Conservation (phyloP, 2,797 vertebrate genomes). For the Enteromius thamalakanensis region DNA sequence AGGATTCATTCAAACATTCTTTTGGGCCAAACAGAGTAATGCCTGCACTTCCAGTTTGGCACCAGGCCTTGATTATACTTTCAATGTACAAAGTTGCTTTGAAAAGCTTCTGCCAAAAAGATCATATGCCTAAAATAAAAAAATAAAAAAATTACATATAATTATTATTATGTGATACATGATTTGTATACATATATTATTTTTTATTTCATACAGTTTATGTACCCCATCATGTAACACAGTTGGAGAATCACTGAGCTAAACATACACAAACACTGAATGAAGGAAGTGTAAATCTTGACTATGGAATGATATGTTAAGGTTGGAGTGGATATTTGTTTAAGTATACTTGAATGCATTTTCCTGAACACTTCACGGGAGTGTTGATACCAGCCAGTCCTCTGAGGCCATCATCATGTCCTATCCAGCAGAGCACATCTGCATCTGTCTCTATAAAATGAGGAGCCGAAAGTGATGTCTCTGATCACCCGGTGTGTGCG, state of each 20-base stretch:
- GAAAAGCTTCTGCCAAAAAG: no score
- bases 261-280: not conserved
- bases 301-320: slow-evolving; percentile 11
- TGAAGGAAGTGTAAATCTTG: not conserved
- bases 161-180: no score
- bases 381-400: slow-evolving; percentile 16
- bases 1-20: not conserved
- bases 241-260: not conserved
- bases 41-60: not conserved
- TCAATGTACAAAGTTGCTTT: not conserved
- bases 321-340: not conserved
- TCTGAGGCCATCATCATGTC: slow-evolving; percentile 2
- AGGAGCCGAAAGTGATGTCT: slow-evolving; percentile 27
- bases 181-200: no score
- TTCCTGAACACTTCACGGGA: not conserved
- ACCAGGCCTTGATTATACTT: not conserved
- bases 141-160: no score
- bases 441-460: slow-evolving; percentile 22
- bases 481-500: slow-evolving; percentile 8
- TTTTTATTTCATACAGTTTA: not conserved
- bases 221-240: not conserved
- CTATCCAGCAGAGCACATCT: slow-evolving; percentile 39
- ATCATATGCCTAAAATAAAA: no score
- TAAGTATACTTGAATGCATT: not conserved
- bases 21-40: not conserved